Base-by-base conservation (phyloP, 2,888 invertebrate genomes). In the Lepetodrilus schrolli region DNA sequence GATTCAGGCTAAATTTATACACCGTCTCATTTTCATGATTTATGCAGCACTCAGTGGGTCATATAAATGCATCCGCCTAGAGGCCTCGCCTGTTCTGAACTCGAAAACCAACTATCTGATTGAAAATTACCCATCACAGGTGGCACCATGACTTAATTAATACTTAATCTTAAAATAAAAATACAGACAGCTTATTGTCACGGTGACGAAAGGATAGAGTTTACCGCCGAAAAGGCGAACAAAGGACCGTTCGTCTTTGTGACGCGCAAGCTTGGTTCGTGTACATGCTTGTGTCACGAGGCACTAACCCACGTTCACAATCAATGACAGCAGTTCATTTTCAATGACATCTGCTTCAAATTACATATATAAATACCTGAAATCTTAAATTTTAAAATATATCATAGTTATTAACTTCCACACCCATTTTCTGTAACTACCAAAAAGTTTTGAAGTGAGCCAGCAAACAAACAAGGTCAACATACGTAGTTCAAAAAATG, bases 11-110 rank as follows among this genome's bases (percentile, higher is more conserved):
- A 50, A 72, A 72, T 72, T 43, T 72, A 65, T 37, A 58, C 58
- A 58, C 58, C 58, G 34, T 65, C 74, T 74, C 66, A 71, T 74
- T 74, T 71, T 74, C 51, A 65, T 74, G 66, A 74, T 74, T 66
- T 74, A 74, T 74, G 70, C 74, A 74, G 38, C 48, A 30, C 26
- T 30, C 58, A 72, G 47, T 72, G 72, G 72, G 72, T 58, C 72
- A 72, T 26, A 72, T 36, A 50, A 20, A 68, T 30, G 47, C 47
- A 68, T 68, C 68, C 68, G 68, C 68, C 47, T 43, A 58, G 58
- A 58, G 30, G 30, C 30, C 58, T 43, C 58, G 30, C 26, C 30
- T 10, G 34, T 58, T 58, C 34, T 17, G 58, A 13, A 58, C 26
- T 30, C 26, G 58, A 58, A 7, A 58, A 26, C 30, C 26, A 26